Evolutionary conservation across 2,888 invertebrate genomes (phyloP).

Genomic region (Epinotia brunnichana): DNA sequence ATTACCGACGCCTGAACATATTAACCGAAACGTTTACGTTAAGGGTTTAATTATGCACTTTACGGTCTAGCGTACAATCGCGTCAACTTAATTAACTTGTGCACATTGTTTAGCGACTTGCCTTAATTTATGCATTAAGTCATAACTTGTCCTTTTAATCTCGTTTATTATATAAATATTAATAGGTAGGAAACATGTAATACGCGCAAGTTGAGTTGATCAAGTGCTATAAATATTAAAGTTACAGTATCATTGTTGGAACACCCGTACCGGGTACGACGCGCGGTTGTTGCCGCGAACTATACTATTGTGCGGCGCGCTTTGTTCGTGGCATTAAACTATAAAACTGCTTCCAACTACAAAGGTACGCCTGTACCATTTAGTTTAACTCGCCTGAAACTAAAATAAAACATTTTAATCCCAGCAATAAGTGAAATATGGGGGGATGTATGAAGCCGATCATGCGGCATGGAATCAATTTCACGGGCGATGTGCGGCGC

Average conservation of each 20-base stretch:
- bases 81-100: constrained; percentile 79
- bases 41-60: constrained; percentile 80
- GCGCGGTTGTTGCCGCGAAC: constrained; percentile 68
- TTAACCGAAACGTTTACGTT: constrained; percentile 80
- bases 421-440: constrained; percentile 42
- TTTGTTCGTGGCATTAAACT: constrained; percentile 71
- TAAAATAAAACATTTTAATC: constrained; percentile 28
- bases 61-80: constrained; percentile 75
- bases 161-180: constrained; percentile 55
- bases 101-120: constrained; percentile 74
- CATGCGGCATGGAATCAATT: constrained; percentile 62
- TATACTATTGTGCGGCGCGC: constrained; percentile 76
- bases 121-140: constrained; percentile 72
- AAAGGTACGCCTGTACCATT: constrained; percentile 31
- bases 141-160: constrained; percentile 65
- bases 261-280: constrained; percentile 61
- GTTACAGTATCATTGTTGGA: constrained; percentile 80
- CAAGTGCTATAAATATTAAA: constrained; percentile 82
- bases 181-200: constrained; percentile 52
- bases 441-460: constrained; percentile 31
- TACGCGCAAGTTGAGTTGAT: constrained; percentile 70
- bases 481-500: constrained; percentile 66
- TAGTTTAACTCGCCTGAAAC: constrained; percentile 22
- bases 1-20: constrained; percentile 80
- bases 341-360: constrained; percentile 38